Conservation (phyloP, 2,113 vertebrate species). For the Neogale vison region DNA sequence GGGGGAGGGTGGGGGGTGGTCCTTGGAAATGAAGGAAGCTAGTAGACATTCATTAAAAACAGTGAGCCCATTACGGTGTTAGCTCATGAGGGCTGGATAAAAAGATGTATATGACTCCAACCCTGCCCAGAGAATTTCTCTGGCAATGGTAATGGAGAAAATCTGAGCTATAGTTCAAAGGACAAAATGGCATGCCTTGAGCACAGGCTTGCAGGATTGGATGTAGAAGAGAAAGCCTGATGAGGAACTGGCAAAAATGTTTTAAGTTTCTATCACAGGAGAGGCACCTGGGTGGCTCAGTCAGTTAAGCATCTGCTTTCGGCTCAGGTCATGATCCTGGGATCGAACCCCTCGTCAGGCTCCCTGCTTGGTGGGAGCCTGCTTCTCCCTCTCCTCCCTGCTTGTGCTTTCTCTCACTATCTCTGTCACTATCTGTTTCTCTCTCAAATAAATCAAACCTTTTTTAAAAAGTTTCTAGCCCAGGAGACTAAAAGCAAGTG, state of each 20-base stretch:
- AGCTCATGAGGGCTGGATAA: not conserved
- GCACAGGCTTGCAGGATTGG: not conserved
- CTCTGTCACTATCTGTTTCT: no score
- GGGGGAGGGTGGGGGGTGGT: not conserved
- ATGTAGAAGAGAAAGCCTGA: not conserved
- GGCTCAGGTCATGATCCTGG: no score
- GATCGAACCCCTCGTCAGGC: no score
- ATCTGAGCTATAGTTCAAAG: constrained; percentile 15
- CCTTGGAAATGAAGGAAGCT: not conserved
- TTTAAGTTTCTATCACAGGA: not conserved
- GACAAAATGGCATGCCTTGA: not conserved
- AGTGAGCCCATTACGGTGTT: not conserved
- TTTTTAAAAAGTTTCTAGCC: no score
- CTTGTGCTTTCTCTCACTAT: no score
- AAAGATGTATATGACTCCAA: not conserved
- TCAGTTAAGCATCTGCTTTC: no score
- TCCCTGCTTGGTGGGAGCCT: no score
- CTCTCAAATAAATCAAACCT: no score
- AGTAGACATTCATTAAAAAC: not conserved
- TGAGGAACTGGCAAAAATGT: not conserved
- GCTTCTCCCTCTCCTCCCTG: no score
- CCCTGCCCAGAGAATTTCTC: not conserved
- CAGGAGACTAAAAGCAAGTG: not conserved
- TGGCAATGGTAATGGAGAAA: constrained; percentile 27
- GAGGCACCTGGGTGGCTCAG: no score